Evolutionary conservation across 1,140 invertebrate genomes (phyloP).

Genomic region (Grapholita molesta): DNA sequence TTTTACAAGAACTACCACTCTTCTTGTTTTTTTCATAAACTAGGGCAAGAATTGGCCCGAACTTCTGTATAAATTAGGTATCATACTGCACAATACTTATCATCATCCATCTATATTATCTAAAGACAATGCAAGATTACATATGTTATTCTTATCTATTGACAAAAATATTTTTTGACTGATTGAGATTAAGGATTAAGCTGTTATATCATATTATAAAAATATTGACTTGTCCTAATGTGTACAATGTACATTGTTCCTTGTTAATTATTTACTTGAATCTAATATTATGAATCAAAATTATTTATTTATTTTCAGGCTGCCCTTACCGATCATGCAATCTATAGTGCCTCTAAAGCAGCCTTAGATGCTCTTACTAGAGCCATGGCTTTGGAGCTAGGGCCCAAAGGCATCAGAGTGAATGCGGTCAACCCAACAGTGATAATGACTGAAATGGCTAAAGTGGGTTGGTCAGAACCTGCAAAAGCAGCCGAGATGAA

Average conservation of each 20-base stretch:
- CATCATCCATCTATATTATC: too few relatives aligned
- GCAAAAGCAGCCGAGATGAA: conserved; percentile 84
- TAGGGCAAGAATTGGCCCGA: too few relatives aligned
- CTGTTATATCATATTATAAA: too few relatives aligned
- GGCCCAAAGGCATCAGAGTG: conserved; percentile 90
- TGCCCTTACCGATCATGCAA: conserved; percentile 87
- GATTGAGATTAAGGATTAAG: background rate
- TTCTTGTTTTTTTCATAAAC: too few relatives aligned
- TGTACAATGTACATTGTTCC: background rate
- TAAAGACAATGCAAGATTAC: background rate
- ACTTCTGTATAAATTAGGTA: too few relatives aligned
- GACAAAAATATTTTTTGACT: background rate
- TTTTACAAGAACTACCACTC: too few relatives aligned
- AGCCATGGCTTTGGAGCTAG: conserved; percentile 92
- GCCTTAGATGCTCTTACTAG: conserved; percentile 84
- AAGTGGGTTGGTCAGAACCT: conserved; percentile 90
- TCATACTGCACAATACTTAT: too few relatives aligned
- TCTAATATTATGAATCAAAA: background rate
- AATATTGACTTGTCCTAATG: too few relatives aligned
- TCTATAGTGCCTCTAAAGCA: conserved; percentile 86
- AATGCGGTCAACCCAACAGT: conserved; percentile 95
- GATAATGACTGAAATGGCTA: conserved; percentile 93
- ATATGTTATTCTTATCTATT: background rate
- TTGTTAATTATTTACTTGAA: background rate
- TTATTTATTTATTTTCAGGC: conserved; percentile 44